Conservation (phyloP, 1,140 invertebrate species). For the Euura lappo region DNA sequence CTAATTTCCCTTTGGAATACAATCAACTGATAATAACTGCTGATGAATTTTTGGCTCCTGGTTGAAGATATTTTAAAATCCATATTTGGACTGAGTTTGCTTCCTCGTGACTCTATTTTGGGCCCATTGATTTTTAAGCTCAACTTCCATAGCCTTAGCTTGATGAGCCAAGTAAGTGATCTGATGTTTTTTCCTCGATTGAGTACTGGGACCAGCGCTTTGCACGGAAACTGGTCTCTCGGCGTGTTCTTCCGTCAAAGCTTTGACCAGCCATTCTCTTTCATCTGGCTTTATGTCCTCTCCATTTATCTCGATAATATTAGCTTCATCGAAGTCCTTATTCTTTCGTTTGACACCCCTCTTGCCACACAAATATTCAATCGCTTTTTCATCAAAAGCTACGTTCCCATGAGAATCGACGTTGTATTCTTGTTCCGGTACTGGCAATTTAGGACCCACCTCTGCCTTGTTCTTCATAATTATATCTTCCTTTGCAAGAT, state of each 20-base stretch:
- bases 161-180: conserved; percentile 95
- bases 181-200: conserved; percentile 81
- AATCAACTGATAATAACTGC: no score
- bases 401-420: conserved; percentile 53
- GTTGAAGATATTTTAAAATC: conserved; percentile 67
- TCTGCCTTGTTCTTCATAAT: conserved; percentile 53
- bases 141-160: conserved; percentile 92
- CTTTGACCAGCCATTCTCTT: conserved; percentile 81
- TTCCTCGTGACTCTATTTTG: conserved; percentile 81
- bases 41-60: no score
- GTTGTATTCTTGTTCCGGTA: conserved; percentile 60
- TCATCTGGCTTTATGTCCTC: conserved; percentile 82
- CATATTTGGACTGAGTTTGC: conserved; percentile 89
- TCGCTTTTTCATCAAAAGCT: conserved; percentile 56
- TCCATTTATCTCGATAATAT: conserved; percentile 84
- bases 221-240: conserved; percentile 55
- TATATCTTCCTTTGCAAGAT: conserved; percentile 53
- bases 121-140: conserved; percentile 93
- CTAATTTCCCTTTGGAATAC: no score
- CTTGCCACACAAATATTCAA: conserved; percentile 55
- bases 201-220: conserved; percentile 45
- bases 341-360: conserved; percentile 60
- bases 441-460: conserved; percentile 54
- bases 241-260: conserved; percentile 76
- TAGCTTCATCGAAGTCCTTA: conserved; percentile 60